Conservation (phyloP, 2,113 vertebrate species). For the Lophura nycthemera region DNA sequence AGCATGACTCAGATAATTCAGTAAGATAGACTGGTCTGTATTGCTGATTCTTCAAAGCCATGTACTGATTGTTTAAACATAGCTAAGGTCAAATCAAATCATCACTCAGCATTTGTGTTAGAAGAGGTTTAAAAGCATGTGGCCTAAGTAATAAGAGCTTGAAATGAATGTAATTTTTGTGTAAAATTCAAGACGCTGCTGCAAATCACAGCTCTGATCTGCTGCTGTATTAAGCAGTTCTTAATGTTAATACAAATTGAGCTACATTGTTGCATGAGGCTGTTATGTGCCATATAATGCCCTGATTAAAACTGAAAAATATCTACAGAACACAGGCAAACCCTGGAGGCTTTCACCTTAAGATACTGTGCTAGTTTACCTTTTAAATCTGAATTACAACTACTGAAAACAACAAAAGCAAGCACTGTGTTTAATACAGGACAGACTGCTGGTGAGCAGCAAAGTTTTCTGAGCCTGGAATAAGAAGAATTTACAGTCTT, state of each 20-base stretch:
- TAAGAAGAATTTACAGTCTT: slow-evolving; percentile 12
- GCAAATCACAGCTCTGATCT: neutral
- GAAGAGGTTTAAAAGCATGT: neutral
- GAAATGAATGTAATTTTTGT: neutral
- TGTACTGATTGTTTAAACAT: neutral
- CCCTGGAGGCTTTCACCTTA: neutral
- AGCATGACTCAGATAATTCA: neutral
- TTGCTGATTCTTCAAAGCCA: neutral
- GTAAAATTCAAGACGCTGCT: neutral
- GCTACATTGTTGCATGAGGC: neutral
- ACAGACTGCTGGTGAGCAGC: neutral
- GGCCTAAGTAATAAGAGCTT: neutral
- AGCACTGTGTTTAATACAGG: neutral
- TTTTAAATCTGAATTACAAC: neutral
- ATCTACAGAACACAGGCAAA: neutral
- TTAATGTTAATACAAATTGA: neutral
- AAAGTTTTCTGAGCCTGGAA: neutral
- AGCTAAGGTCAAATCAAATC: neutral
- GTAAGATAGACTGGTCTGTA: neutral
- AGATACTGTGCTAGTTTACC: neutral
- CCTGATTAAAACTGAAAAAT: neutral
- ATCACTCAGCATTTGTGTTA: neutral
- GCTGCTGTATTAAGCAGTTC: neutral
- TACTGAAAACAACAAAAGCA: neutral
- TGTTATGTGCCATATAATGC: neutral